A percentile compares a stretch with the other conserved stretches of the same genome.
phyloP scores from a whole-genome alignment of 2,797 vertebrate genomes.

The Syngnathus acus region DNA sequence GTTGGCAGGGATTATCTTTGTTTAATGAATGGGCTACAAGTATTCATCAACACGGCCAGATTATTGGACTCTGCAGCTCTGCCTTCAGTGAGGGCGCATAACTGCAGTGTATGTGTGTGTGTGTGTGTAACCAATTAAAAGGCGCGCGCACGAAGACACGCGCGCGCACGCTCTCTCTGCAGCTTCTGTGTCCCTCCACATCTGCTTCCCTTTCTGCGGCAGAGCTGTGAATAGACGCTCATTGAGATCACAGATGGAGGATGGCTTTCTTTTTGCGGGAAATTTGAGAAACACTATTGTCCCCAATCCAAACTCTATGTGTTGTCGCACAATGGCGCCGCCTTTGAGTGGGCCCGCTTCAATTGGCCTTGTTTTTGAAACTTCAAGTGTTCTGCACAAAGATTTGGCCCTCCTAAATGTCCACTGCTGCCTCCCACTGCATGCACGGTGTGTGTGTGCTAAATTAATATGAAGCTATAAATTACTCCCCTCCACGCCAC shows the following conservation, averaged over 20 bases:
- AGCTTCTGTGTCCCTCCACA: constrained; percentile 75
- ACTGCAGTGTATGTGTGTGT: constrained; percentile 26
- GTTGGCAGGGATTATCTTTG: constrained; percentile 79
- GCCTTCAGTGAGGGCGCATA: constrained; percentile 34
- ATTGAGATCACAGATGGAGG: constrained; percentile 98
- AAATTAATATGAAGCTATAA: constrained; percentile 80
- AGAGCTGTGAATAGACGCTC: constrained; percentile 76
- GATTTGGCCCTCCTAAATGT: constrained; percentile 81
- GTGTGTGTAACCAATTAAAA: constrained; percentile 82
- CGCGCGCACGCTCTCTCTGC: constrained; percentile 60
- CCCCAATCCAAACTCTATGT: constrained; percentile 95
- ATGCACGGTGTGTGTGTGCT: constrained; percentile 19
- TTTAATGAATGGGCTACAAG: constrained; percentile 69
- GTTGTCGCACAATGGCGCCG: constrained; percentile 81
- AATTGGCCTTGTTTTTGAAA: constrained; percentile 96
- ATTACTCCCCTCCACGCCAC: constrained; percentile 74
- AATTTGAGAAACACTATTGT: constrained; percentile 99
- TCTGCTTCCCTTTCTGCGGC: constrained; percentile 87
- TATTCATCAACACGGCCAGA: constrained; percentile 63
- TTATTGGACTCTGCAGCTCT: constrained; percentile 50
- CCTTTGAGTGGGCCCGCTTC: constrained; percentile 88
- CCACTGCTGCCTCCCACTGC: constrained; percentile 72
- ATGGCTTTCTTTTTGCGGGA: constrained; percentile 86
- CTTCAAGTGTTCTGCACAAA: constrained; percentile 91
- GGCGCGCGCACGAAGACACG: constrained; percentile 25